These are phyloP conservation scores for Polydrusus pterygomalis DNA, from an alignment of 2,888 invertebrate genomes.

Conservation along the genomic window DNA sequence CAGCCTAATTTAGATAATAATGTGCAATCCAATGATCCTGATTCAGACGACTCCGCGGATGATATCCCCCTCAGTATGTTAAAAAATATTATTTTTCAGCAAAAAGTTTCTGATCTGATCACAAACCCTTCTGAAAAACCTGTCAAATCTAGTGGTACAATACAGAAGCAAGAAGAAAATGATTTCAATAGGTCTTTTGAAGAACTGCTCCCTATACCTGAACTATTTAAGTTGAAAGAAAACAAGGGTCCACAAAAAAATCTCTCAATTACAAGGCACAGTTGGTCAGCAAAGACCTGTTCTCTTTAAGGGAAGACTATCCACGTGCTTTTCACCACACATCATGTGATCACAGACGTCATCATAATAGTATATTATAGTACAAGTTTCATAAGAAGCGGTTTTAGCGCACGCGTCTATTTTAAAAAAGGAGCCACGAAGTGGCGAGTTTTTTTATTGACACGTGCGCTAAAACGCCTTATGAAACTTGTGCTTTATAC, in stretches of 20 bases:
- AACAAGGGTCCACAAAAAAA: not conserved
- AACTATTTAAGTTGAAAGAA: not conserved
- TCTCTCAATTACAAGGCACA: conserved; percentile 1
- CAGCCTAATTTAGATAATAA: conserved; percentile 10
- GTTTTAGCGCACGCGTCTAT: no score
- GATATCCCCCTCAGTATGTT: conserved; percentile 22
- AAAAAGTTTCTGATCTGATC: conserved; percentile 1
- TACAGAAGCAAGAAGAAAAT: not conserved
- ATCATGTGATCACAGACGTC: no score
- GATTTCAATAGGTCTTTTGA: not conserved
- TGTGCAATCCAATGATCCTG: conserved; percentile 13
- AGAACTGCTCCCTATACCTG: not conserved
- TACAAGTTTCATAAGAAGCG: no score
- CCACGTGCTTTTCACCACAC: no score
- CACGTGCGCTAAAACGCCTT: no score
- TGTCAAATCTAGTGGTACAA: conserved; percentile 9
- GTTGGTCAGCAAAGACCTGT: not conserved
- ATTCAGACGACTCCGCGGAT: conserved; percentile 18
- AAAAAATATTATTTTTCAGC: conserved; percentile 1
- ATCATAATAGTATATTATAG: no score
- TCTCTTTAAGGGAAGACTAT: no score
- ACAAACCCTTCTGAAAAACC: not conserved
- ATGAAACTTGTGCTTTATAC: no score
- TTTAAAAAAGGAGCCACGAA: no score
- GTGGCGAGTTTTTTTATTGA: no score